Conservation (phyloP, 2,797 vertebrate species). For the Mallotus villosus region DNA sequence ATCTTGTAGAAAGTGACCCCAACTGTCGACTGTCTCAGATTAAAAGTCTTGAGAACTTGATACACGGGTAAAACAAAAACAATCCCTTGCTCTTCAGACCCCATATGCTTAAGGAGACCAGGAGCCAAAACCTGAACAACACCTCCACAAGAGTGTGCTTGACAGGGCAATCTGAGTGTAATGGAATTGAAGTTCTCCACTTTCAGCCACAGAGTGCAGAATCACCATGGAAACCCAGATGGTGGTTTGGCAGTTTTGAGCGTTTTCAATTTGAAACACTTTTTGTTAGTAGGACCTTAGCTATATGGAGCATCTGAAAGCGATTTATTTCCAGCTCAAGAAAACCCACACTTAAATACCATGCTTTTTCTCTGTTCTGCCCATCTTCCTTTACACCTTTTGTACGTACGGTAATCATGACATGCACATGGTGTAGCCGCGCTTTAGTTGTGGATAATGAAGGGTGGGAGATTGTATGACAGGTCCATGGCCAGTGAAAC, state of each 20-base stretch:
- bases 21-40: conserved; percentile 22
- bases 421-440: conserved; percentile 40
- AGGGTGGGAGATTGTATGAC: conserved; percentile 65
- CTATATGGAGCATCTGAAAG: conserved; percentile 10
- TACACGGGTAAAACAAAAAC: conserved; percentile 22
- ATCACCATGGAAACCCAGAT: conserved; percentile 66
- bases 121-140: conserved; percentile 40
- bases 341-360: conserved; percentile 39
- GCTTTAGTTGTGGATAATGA: conserved; percentile 62
- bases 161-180: conserved; percentile 52
- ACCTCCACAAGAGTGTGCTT: conserved; percentile 40
- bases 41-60: conserved; percentile 14
- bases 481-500: conserved; percentile 53
- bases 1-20: conserved; percentile 8
- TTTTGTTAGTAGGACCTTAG: conserved; percentile 36
- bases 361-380: conserved; percentile 43
- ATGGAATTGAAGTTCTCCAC: conserved; percentile 55
- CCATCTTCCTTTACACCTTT: conserved; percentile 2
- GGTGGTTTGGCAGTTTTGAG: conserved; percentile 53
- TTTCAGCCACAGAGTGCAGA: conserved; percentile 35
- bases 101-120: conserved; percentile 38
- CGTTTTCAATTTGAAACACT: conserved; percentile 48
- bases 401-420: conserved; percentile 58
- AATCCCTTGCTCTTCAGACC: conserved; percentile 21
- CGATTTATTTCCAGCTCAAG: conserved; percentile 21